phyloP scores from a whole-genome alignment of 2,113 vertebrate species.

The Zingel zingel region DNA sequence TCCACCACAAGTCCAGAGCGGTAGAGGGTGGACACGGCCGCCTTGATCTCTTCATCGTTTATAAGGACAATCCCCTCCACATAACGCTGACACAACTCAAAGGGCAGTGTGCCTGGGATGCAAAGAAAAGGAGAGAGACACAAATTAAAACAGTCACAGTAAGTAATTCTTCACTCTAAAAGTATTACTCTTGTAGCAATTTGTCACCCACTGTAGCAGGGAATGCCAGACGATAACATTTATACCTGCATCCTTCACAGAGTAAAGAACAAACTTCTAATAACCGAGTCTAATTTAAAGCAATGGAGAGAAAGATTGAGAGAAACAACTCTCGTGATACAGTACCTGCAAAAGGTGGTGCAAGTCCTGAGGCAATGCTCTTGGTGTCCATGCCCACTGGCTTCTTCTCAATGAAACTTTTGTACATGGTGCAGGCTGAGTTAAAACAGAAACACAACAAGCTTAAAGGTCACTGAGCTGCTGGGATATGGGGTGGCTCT shows the following conservation, averaged over 20 bases:
- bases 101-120: constrained; percentile 78
- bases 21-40: constrained; percentile 80
- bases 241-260: too few relatives aligned
- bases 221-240: too few relatives aligned
- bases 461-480: not conserved
- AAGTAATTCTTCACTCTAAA: not conserved
- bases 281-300: not conserved
- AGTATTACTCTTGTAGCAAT: not conserved
- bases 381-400: constrained; percentile 82
- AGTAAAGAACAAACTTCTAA: too few relatives aligned
- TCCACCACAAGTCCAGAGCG: constrained; percentile 82
- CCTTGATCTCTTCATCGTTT: constrained; percentile 82
- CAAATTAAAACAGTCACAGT: not conserved
- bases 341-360: constrained; percentile 84
- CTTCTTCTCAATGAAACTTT: constrained; percentile 83
- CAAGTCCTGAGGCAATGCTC: constrained; percentile 84
- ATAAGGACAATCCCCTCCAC: constrained; percentile 83
- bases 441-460: constrained; percentile 17
- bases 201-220: not conserved
- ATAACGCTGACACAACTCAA: constrained; percentile 77
- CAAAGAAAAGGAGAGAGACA: not conserved
- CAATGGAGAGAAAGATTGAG: not conserved
- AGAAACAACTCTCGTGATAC: not conserved
- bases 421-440: constrained; percentile 86
- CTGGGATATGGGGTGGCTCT: fast-evolving